Base-by-base conservation (phyloP, 2,888 invertebrate species). In the Cyaniris semiargus region DNA sequence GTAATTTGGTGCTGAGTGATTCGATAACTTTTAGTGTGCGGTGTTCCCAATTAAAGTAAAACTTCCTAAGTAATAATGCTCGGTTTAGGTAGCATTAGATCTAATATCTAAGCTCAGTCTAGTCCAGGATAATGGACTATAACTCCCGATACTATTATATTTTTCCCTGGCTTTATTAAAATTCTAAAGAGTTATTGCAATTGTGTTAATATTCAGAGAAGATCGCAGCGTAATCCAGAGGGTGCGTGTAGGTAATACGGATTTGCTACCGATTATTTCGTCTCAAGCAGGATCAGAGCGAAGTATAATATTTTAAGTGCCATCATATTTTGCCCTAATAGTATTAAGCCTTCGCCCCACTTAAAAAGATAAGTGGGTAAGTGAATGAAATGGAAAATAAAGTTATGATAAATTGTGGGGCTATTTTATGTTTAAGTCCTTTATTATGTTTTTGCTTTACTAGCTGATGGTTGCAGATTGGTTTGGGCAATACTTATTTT, bases 161-260 rank as follows among this genome's bases (percentile, higher is more conserved):
- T 66, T 66, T 18, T 3, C 60, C 66, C 66, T 66, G 21, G 23
- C 1, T 23, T 31, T 66, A 31, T 66, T 66, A 66, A 66, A 66
- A 66, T 66, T 66, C 66, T 18, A 66, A 31, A 66, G 66, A 31
- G 66, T 66, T 66, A 66, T 15, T 31, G 66, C 66, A 27, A 66
- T 66, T 27, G 66, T 15, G 15, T 66, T 66, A 66, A 66, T 66
- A 66, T 66, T 66, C 66, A 15, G 27, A 31, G 31, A 66, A 13
- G 66, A 31, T 18, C 15, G 15, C 15, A 15, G 66, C 66, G 15
- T 66, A 66, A 66, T 27, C 66, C 66, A 5, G 27, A 6, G 23
- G 1, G 6, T 66, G 66, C 66, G 66, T 66, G 66, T 7, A 31
- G 10, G 27, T 27, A 66, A 66, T 66, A 66, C 15, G 31, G 66